Base-by-base conservation (phyloP, 2,113 vertebrate species). In the Stomatorhinus ivindoensis region DNA sequence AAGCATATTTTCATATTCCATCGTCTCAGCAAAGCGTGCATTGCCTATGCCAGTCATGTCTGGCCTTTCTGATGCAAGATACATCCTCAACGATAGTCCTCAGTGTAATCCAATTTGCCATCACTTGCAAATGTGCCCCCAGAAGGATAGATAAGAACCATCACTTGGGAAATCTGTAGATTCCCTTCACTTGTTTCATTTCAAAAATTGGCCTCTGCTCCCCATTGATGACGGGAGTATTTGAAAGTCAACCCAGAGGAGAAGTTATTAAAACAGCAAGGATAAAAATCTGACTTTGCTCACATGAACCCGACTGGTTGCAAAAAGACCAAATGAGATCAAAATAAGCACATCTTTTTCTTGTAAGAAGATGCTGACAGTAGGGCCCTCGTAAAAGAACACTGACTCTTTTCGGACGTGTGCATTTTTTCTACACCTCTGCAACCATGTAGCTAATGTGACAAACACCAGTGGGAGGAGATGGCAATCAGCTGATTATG, bases 101-200 rank as follows among this genome's bases (percentile, higher is more conserved):
- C 85, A 53, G 85, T 87, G 85, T 87, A 87, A 87, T 87, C 85
- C 85, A 87, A 87, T 87, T 87, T 87, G 85, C 85, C 85, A 87
- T 87, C 85, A 35, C 85, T 87, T 87, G 85, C 85, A 87, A 87
- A 87, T 87, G n/a, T 87, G 85, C 50, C 85, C 85, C 85, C 85
- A 55, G 85, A 87, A 87, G 85, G 85, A 51, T 35, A 87, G 85
- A 87, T 87, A 87, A 87, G 85, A 87, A 39, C 85, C 85, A 87
- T 87, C 85, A 53, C 85, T 87, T 87, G 85, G 85, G 85, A 87
- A 87, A 87, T 87, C 85, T 87, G n/a, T 31, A 87, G 48, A 87
- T 87, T 87, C 47, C 85, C 85, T 87, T 53, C 47, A 53, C 48
- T 87, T 35, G 50, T 51, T 87, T 55, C 85, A 87, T 53, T 87